Evolutionary conservation across 2,888 invertebrate genomes (phyloP), one percentile per base, ranked within the genome.

Genomic region (Andrena praecox): DNA sequence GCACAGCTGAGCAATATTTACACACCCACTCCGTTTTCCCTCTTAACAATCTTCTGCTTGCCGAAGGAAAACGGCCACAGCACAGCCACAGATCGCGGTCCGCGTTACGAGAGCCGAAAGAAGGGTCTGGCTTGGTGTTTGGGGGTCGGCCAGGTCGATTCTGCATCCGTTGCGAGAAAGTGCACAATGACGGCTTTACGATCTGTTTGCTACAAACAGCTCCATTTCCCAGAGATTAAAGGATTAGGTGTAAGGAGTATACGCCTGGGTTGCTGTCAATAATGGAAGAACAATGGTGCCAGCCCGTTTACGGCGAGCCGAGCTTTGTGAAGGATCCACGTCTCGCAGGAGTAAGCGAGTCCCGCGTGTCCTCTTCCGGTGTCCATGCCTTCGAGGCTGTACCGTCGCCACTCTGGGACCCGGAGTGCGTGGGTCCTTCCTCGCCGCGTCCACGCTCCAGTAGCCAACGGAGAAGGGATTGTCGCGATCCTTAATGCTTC

Each of bases 221-320:
- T 93, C 92, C 90, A 91, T 93, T 92, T 93, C 92, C 82, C 72
- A 76, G 72, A 90, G 93, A 93, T 93, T 93, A 93, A 90, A 90
- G 93, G 93, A 93, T 93, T 93, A 93, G 90, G 89, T 90, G 91
- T 90, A 91, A 91, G 90, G 88, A 91, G 87, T 91, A 90, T 85
- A 92, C 91, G 93, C 91, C 88, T 88, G 90, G 91, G 77, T 91
- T 87, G 87, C 85, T 85, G 85, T 80, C 86, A 91, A 93, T 93
- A 91, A 93, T 89, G 89, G 89, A 91, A 93, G 93, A 93, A 93
- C 93, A 93, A 93, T 92, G 88, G 71, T 59, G 27, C 12, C 33
- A 82, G 70, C 69, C 87, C 20, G 77, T 86, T 86, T 86, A 82
- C 67, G 81, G 77, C 66, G 20, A 71, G 54, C 68, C 74, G 69